A percentile compares a stretch with the other conserved stretches of the same genome.
Evolutionary conservation across 2,113 vertebrate genomes (phyloP).

Genomic region (Bubo blakistoni): DNA sequence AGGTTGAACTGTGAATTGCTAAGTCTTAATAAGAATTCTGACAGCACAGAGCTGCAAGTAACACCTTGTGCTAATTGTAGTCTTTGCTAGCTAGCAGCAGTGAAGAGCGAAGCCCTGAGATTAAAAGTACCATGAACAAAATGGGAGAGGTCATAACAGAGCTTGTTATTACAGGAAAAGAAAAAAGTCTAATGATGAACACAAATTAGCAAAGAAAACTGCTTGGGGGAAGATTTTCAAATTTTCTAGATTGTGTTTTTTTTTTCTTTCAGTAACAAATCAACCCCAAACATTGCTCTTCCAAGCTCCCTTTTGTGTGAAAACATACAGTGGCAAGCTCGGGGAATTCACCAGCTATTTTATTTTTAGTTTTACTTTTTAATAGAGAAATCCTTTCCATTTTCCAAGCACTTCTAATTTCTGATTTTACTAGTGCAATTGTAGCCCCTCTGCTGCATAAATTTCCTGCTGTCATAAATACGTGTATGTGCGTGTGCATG

Average conservation of each 20-base stretch:
- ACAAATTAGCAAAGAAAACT: neutral
- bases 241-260: neutral
- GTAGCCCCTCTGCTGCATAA: neutral
- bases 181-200: neutral
- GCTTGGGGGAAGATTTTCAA: neutral
- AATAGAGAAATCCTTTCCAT: neutral
- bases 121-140: neutral
- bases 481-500: fast-evolving
- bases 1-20: neutral
- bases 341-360: neutral
- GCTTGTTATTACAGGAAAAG: neutral
- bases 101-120: neutral
- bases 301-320: neutral
- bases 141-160: neutral
- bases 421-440: neutral
- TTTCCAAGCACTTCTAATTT: neutral
- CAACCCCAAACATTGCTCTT: neutral
- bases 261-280: neutral
- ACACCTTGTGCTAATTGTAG: neutral
- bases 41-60: neutral
- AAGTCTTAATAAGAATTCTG: neutral
- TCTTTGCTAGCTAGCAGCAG: neutral
- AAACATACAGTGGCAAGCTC: neutral
- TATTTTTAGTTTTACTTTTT: neutral
- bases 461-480: neutral